phyloP scores from a whole-genome alignment of 1,140 invertebrate genomes.

The Periplaneta americana region DNA sequence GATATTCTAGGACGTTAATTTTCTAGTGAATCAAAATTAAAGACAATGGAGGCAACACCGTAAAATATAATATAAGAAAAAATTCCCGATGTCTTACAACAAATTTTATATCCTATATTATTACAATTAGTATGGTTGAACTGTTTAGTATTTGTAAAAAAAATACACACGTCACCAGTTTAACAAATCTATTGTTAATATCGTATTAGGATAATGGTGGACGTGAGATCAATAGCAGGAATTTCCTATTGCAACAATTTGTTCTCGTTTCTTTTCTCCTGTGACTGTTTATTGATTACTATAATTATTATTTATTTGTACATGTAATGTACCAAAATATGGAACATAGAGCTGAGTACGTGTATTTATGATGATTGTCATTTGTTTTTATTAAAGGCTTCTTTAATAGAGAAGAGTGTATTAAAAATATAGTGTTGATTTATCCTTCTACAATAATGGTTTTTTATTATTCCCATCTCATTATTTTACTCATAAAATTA shows the following conservation, averaged over 20 bases:
- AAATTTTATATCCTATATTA: neutral
- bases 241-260: neutral
- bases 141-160: neutral
- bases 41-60: neutral
- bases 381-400: conserved; percentile 11
- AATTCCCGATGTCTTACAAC: neutral
- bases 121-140: neutral
- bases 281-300: conserved; percentile 7
- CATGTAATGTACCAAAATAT: conserved; percentile 9
- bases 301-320: conserved; percentile 10
- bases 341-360: neutral
- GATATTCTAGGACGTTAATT: neutral
- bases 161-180: neutral
- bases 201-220: neutral
- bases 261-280: neutral
- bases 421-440: neutral
- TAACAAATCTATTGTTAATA: neutral
- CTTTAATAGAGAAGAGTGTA: conserved; percentile 2
- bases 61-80: neutral
- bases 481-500: neutral
- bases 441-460: neutral
- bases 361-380: conserved; percentile 11
- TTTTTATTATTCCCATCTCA: neutral
- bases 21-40: neutral
- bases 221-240: neutral